phyloP scores from a whole-genome alignment of 2,113 vertebrate genomes.

The Cinclus cinclus region DNA sequence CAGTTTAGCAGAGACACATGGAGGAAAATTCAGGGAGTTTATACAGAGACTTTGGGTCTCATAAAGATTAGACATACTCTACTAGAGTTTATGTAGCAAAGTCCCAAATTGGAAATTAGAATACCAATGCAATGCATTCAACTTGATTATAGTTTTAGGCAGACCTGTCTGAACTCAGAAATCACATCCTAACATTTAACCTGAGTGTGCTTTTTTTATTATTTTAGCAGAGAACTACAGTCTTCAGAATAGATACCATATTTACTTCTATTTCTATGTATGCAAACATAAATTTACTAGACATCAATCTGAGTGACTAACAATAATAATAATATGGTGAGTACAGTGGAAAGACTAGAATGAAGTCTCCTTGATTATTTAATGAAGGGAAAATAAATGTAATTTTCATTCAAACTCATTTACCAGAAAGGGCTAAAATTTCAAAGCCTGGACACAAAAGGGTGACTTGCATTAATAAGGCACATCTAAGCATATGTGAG shows the following conservation, averaged over 20 bases:
- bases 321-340: background rate
- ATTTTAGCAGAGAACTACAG: background rate
- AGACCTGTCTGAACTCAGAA: constrained; percentile 59
- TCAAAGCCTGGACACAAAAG: background rate
- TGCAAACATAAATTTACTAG: background rate
- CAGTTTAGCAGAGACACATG: constrained; percentile 72
- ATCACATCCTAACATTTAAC: constrained; percentile 35
- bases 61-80: constrained; percentile 73
- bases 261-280: background rate
- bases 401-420: background rate
- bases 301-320: background rate
- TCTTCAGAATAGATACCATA: background rate
- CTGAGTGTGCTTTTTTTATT: background rate
- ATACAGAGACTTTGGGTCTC: constrained; percentile 68
- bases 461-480: background rate
- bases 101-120: constrained; percentile 74
- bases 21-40: constrained; percentile 67
- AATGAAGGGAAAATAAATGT: background rate
- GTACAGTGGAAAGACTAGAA: background rate
- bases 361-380: background rate
- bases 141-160: constrained; percentile 69
- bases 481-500: background rate
- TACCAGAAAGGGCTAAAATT: background rate
- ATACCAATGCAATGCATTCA: constrained; percentile 70
- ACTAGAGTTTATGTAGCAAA: constrained; percentile 73